Evolutionary conservation across 2,113 vertebrate genomes (phyloP), one percentile per base, ranked within the genome.

Genomic region (Brienomyrus brachyistius): DNA sequence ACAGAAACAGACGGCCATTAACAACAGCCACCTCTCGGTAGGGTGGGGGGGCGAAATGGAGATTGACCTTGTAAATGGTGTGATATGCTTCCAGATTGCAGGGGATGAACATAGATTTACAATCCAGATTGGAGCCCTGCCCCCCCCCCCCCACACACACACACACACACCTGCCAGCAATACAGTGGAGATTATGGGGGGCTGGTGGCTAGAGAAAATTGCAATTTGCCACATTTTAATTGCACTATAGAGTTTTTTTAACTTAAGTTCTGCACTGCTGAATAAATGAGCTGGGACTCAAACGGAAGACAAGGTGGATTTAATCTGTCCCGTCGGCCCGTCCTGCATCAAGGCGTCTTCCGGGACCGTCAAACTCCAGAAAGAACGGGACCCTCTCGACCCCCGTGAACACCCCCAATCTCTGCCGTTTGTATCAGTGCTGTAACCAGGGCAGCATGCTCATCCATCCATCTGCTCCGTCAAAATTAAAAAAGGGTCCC

Each of bases 61-160:
- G 62, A 88, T 31, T 74, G 87, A 59, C n/a, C 87, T 88, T 74
- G 9, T 50, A 70, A 88, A 88, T 74, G 45, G 62, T 31, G 62
- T 48, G 87, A 70, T 66, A 62, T 88, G 87, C 52, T 48, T 88
- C 54, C 54, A 74, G 87, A 88, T 88, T 88, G 47, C 62, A 47
- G 87, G 50, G 62, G 62, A 70, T 74, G 87, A 88, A 74, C 74
- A 74, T 48, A 50, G 87, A 88, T 88, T 88, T 74, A 88, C 59
- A n/a, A 74, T 21, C 62, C 45, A 70, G 87, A 88, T 50, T 88
- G 87, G 74, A 51, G 13, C 43, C 35, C 80, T 31, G 31, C 31
- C 31, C 31, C 31, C 31, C 31, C 45, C 40, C 40, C n/a, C 6
- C 51, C 87, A 19, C 19, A 62, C 27, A 77, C 51, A 59, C 15